These are phyloP conservation scores for Temnopleurus reevesii DNA, from an alignment of 53 echinoderm and acorn worm species.

Conservation along the genomic window DNA sequence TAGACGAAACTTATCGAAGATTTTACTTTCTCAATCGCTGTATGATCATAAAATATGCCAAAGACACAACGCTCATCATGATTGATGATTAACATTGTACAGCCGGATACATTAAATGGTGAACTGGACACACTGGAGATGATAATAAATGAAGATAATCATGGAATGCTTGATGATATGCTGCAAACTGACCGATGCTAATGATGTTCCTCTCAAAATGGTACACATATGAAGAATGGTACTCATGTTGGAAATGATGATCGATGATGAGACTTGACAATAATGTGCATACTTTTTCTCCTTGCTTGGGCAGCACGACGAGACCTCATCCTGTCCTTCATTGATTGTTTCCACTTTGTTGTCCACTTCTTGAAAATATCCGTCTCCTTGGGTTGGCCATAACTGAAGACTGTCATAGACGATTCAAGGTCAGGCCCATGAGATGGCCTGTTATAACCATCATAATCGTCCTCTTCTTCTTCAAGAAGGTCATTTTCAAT, in stretches of 20 bases:
- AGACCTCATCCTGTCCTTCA: background rate
- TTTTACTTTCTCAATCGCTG: no score
- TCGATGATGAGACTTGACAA: background rate
- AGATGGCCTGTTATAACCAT: background rate
- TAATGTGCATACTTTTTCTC: background rate
- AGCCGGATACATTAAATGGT: no score
- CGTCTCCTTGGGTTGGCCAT: background rate
- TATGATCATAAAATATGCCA: no score
- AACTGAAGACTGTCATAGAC: slow-evolving; percentile 25
- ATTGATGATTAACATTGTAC: no score
- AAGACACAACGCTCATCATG: no score
- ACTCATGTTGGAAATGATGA: background rate
- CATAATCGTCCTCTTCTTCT: background rate
- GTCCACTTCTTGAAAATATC: background rate
- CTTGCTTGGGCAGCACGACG: background rate
- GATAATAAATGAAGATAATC: background rate
- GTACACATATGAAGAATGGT: background rate
- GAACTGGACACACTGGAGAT: no score
- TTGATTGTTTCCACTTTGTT: background rate
- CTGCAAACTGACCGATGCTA: no score
- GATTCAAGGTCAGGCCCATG: background rate
- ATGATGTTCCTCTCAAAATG: no score
- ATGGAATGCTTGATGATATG: background rate
- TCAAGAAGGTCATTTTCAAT: background rate
- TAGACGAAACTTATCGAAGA: no score